Evolutionary conservation across 1,140 invertebrate genomes (phyloP), one percentile per base, ranked within the genome.

Genomic region (Dryas iulia): DNA sequence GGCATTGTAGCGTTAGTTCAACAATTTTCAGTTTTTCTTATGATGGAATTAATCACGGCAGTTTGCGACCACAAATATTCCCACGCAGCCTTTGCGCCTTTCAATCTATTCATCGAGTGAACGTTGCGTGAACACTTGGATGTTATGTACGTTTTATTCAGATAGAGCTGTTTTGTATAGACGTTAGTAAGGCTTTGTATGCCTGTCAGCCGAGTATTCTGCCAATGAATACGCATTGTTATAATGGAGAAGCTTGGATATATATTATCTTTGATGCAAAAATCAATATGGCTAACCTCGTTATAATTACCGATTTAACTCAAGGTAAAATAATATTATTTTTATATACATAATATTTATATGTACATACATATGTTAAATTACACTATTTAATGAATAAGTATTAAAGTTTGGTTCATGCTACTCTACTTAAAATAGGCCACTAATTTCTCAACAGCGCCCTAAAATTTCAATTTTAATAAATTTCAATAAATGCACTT

Each of bases 51-150:
- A 70, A 66, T 59, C 60, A 53, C 66, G 35, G 28, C 39, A 60
- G 57, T 35, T 31, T 62, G 52, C 59, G 61, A 68, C 60, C 74
- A 66, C 57, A 69, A 70, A 71, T 70, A 59, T 84, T 89, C 85
- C 83, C 86, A 89, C 84, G 83, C 76, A 23, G 58, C 76, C 76
- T 78, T 76, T 69, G 69, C 72, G 74, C 68, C 73, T 63, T 78
- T 75, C 74, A 77, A 69, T 71, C 71, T 72, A 82, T 84, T 86
- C 80, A 88, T 65, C 75, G 54, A 69, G 66, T 65, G 67, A 71
- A 54, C 54, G 73, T 35, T 59, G 68, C 65, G 66, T 59, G 56
- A 63, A 68, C 69, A 64, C 53, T 59, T 31, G 56, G 26, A 35
- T 72, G 56, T 67, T 71, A 68, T 60, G 67, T 77, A 70, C 28